These are phyloP conservation scores for Ypsolopha sequella DNA, from an alignment of 2,888 invertebrate genomes.

Conservation along the genomic window DNA sequence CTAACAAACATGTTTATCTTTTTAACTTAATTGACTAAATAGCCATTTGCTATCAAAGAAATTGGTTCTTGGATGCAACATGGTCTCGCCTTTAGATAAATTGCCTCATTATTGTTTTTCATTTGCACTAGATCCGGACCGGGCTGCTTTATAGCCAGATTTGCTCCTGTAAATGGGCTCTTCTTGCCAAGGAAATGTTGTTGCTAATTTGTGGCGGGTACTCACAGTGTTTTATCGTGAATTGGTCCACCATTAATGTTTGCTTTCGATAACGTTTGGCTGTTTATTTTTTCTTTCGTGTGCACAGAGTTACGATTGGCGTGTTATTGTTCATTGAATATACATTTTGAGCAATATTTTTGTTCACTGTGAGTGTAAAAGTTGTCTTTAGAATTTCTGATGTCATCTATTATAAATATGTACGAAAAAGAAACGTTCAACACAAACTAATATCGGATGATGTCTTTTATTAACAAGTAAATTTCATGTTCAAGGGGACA, in stretches of 20 bases:
- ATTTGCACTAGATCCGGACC: constrained; percentile 22
- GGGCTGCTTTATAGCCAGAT: constrained; percentile 7
- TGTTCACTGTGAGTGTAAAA: no score
- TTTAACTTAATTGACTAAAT: neutral
- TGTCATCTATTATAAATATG: no score
- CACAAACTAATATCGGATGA: no score
- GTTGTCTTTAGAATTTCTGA: no score
- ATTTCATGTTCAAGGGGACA: no score
- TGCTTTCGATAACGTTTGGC: neutral
- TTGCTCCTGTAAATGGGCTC: constrained; percentile 7
- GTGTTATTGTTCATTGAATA: no score
- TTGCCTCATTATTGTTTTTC: constrained; percentile 39
- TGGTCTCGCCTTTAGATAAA: constrained; percentile 20
- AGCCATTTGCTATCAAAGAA: neutral
- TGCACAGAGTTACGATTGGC: no score
- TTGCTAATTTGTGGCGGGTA: constrained; percentile 18
- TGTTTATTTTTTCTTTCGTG: neutral
- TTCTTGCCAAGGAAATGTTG: constrained; percentile 16
- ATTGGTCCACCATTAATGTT: no score
- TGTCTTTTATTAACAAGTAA: no score
- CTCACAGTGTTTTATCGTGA: neutral
- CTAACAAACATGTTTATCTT: no score
- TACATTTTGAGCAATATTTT: no score
- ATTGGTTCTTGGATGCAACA: neutral
- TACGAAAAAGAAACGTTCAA: no score